Evolutionary conservation across 2,113 vertebrate species (phyloP).

Genomic region (Panthera uncia): DNA sequence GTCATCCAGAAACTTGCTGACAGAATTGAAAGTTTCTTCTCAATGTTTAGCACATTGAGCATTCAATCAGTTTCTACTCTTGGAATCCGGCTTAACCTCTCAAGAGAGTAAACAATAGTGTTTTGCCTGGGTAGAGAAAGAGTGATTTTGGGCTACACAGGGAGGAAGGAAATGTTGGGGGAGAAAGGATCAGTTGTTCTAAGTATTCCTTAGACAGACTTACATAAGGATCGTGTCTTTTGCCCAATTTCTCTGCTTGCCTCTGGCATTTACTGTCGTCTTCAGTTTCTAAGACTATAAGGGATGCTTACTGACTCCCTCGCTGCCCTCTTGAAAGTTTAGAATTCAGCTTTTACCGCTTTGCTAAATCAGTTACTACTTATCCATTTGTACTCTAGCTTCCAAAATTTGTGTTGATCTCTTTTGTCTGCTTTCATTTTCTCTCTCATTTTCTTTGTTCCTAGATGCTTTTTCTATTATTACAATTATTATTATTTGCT

Average conservation of each 20-base stretch:
- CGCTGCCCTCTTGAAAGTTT: background rate
- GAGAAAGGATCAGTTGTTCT: background rate
- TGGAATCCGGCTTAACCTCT: background rate
- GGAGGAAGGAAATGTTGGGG: background rate
- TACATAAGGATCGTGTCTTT: fast-evolving
- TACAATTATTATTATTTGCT: background rate
- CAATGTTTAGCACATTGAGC: background rate
- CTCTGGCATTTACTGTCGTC: background rate
- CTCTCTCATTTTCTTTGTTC: background rate
- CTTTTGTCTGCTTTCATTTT: background rate
- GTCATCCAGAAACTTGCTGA: background rate
- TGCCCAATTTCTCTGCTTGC: background rate
- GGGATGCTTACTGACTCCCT: background rate
- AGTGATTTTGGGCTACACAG: background rate
- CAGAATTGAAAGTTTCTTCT: constrained; percentile 17
- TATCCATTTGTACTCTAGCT: background rate
- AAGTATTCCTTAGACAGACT: background rate
- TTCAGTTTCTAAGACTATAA: background rate
- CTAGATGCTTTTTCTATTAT: background rate
- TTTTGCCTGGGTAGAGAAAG: background rate
- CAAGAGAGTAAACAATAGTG: background rate
- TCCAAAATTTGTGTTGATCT: background rate
- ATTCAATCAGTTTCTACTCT: background rate
- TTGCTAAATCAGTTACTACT: background rate
- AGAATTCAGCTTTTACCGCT: background rate